These are phyloP conservation scores for Sebastes diaconus DNA, from an alignment of 2,797 vertebrate genomes.

Conservation along the genomic window DNA sequence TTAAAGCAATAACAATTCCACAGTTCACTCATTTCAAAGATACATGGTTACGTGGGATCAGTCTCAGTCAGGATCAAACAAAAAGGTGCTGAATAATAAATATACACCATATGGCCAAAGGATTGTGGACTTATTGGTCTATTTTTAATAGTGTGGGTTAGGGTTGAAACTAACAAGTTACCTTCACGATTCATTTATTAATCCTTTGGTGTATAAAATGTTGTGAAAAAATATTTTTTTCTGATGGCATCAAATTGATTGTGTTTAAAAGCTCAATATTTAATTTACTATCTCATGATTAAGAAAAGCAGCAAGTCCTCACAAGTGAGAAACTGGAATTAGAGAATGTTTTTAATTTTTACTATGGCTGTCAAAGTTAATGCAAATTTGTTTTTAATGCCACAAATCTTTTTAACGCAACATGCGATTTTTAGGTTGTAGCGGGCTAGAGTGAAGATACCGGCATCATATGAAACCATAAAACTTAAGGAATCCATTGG, in stretches of 20 bases:
- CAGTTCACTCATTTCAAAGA: constrained; percentile 14
- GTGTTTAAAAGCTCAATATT: neutral
- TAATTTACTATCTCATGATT: neutral
- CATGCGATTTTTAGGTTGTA: too few relatives aligned
- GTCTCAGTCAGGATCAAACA: constrained; percentile 21
- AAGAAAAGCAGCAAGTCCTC: neutral
- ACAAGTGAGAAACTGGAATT: too few relatives aligned
- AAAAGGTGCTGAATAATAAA: neutral
- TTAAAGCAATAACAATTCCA: constrained; percentile 26
- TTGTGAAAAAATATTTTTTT: neutral
- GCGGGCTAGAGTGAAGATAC: too few relatives aligned
- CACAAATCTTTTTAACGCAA: too few relatives aligned
- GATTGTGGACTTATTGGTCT: neutral
- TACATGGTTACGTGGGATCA: constrained; percentile 2
- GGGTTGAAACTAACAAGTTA: neutral
- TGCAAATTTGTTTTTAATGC: too few relatives aligned
- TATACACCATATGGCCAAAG: constrained; percentile 1
- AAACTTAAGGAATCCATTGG: too few relatives aligned
- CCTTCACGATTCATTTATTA: neutral
- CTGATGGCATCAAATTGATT: neutral
- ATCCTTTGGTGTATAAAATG: neutral
- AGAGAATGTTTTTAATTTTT: too few relatives aligned
- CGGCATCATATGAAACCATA: too few relatives aligned
- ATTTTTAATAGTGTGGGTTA: neutral
- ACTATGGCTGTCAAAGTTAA: too few relatives aligned